Percentiles rank a stretch among this genome's conserved stretches.
phyloP scores from a whole-genome alignment of 2,888 invertebrate species.

The Volucella inanis region DNA sequence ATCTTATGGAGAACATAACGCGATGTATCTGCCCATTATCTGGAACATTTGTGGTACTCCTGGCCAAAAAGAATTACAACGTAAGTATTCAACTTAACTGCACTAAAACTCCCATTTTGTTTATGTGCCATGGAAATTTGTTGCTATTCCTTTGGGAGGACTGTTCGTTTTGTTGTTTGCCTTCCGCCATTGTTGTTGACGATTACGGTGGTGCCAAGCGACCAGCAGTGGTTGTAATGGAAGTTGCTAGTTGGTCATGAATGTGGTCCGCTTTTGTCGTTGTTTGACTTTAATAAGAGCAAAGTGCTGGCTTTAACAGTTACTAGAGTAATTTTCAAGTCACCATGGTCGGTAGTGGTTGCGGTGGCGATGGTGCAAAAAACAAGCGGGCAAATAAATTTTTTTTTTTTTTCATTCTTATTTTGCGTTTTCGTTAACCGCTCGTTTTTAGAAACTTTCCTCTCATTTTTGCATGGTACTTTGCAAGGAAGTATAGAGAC shows the following conservation, averaged over 20 bases:
- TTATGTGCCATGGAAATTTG: constrained; percentile 68
- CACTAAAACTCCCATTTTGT: constrained; percentile 68
- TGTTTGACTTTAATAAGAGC: constrained; percentile 32
- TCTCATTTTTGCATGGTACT: constrained; percentile 42
- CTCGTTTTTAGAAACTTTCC: constrained; percentile 40
- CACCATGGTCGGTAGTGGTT: constrained; percentile 29
- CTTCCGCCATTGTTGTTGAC: constrained; percentile 30
- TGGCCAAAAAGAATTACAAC: constrained; percentile 84
- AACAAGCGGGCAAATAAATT: constrained; percentile 32
- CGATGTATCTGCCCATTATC: constrained; percentile 86
- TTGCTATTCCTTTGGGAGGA: constrained; percentile 47
- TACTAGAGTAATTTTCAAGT: constrained; percentile 38
- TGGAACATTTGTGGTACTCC: constrained; percentile 87
- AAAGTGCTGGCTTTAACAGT: constrained; percentile 49
- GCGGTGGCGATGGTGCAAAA: constrained; percentile 19
- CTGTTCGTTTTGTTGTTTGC: constrained; percentile 49
- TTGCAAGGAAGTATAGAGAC: constrained; percentile 49
- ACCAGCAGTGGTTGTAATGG: background rate
- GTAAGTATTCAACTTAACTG: constrained; percentile 81
- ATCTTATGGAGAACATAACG: constrained; percentile 84
- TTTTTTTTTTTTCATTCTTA: background rate
- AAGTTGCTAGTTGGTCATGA: constrained; percentile 22
- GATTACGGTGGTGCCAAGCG: constrained; percentile 7
- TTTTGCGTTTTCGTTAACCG: background rate
- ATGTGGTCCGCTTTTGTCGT: constrained; percentile 26